phyloP scores from a whole-genome alignment of 1,140 invertebrate species.

The Hormaphis cornu region DNA sequence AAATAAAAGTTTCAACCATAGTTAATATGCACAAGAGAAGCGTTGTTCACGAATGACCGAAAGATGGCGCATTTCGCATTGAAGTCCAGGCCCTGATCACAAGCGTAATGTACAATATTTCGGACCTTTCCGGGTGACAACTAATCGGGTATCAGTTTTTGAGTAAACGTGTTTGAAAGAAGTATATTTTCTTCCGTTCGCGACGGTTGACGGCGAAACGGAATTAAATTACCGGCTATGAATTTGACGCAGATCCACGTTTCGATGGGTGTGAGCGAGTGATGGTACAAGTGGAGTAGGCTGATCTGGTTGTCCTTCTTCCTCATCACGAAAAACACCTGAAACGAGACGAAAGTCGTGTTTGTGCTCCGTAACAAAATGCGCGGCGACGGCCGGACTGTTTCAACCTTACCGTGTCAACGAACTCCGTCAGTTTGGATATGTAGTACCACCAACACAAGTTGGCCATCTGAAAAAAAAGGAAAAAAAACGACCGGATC shows the following conservation, averaged over 20 bases:
- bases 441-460: slow-evolving; percentile 95
- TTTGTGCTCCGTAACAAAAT: not conserved
- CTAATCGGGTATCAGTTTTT: no score
- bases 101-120: no score
- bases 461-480: slow-evolving; percentile 76
- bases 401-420: slow-evolving; percentile 64
- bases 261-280: slow-evolving; percentile 85
- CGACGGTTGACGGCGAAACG: no score
- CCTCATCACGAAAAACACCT: slow-evolving; percentile 79
- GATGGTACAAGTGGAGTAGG: slow-evolving; percentile 88
- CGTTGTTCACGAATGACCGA: no score
- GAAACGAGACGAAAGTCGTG: slow-evolving; percentile 37
- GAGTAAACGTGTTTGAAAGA: no score
- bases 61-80: no score
- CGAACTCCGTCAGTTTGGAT: slow-evolving; percentile 91
- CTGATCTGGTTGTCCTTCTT: slow-evolving; percentile 90
- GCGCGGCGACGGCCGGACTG: not conserved
- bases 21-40: no score
- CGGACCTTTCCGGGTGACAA: no score
- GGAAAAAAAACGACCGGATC: slow-evolving; percentile 40
- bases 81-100: no score
- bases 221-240: slow-evolving; percentile 61
- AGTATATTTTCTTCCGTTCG: no score
- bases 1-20: no score
- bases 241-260: slow-evolving; percentile 95